phyloP scores from a whole-genome alignment of 2,113 vertebrate species.

The Harpagus bidentatus region DNA sequence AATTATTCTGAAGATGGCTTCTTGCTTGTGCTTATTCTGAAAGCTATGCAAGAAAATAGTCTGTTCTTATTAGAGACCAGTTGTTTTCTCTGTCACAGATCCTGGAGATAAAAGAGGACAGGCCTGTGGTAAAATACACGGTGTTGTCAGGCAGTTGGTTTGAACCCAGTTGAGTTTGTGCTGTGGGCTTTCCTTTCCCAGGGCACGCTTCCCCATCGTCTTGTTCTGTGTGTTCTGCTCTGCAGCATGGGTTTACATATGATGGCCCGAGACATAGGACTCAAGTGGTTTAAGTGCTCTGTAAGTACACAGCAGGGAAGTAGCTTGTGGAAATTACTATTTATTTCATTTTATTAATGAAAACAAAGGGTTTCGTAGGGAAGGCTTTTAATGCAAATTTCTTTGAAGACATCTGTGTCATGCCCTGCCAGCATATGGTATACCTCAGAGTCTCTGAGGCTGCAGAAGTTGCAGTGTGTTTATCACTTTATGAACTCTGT shows the following conservation, averaged over 20 bases:
- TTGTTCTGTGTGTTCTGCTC: neutral
- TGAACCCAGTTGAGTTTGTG: neutral
- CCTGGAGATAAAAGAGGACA: neutral
- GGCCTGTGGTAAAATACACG: rapidly evolving
- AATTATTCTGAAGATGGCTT: neutral
- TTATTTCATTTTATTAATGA: neutral
- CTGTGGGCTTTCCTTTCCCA: neutral
- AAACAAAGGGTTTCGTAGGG: neutral
- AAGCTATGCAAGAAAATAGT: neutral
- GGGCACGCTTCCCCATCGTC: neutral
- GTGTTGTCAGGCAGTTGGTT: neutral
- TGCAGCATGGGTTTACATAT: rapidly evolving
- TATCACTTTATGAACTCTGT: neutral
- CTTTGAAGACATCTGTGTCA: neutral
- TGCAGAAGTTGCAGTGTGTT: neutral
- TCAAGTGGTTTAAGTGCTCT: neutral
- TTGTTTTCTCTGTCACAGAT: neutral
- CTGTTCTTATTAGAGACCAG: neutral
- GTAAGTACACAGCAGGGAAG: neutral
- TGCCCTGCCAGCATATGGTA: neutral
- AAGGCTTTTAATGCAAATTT: neutral
- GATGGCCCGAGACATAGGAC: neutral
- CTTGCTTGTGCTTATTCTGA: neutral
- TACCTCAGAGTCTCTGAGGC: neutral
- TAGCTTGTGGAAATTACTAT: neutral